Evolutionary conservation across 2,797 vertebrate genomes (phyloP), one percentile per base, ranked within the genome.

Genomic region (Hozukius guyotensis): DNA sequence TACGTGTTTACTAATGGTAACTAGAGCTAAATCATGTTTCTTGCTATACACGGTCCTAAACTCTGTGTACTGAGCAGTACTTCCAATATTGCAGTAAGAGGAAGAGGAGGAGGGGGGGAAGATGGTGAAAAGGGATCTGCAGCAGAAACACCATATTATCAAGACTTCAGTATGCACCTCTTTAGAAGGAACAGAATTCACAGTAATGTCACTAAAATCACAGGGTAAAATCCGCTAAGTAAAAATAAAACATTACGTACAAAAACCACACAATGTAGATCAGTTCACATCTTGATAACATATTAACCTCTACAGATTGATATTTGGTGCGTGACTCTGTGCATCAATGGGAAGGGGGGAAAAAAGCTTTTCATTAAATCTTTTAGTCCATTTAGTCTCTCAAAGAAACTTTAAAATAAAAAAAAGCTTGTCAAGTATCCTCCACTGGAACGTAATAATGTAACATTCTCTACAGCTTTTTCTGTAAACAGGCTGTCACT

Each of bases 401-500:
- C 29, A 71, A 81, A 88, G 38, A 81, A 89, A 87, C 16, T 34
- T 31, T 5, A 60, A 83, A 68, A 32, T 81, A 81, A 68, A 80
- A 76, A 90, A 66, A 65, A 73, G 91, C 93, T 91, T 78, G 79
- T 92, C 92, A 95, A 94, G 91, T 95, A 96, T 97, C 96, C 79
- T 94, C 96, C 94, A 55, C 94, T 90, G 77, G 93, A 95, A 94
- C 95, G 94, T 89, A 95, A 96, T 88, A 95, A 96, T 88, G 91
- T 89, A 96, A 96, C 95, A 96, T 97, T 97, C 95, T 96, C 94
- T 96, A 93, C 88, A 96, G 94, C 94, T 96, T 79, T 95, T 96
- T 95, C 95, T 98, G 97, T 98, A 98, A 99, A 99, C 96, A 96
- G 94, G 94, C 96, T 90, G 95, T 95, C 96, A 94, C 94, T 96